Percentiles rank a stretch among this genome's conserved stretches.
Conservation (phyloP, 1,140 invertebrate species). For the Ceratina japonica region DNA sequence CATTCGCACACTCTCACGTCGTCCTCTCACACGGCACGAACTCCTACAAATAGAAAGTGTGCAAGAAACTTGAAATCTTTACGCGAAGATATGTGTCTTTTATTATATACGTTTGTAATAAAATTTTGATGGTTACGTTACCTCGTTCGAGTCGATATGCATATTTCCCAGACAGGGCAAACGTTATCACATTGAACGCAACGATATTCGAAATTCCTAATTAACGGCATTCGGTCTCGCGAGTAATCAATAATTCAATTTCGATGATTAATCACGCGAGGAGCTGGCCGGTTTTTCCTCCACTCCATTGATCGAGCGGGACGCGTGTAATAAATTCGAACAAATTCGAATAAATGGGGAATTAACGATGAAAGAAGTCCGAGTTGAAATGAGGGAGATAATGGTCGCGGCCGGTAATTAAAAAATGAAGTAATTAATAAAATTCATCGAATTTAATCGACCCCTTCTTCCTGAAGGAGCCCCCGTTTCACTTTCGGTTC, state of each 20-base stretch:
- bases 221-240: not conserved
- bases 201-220: conserved; percentile 9
- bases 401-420: not conserved
- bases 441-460: not conserved
- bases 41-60: conserved; percentile 55
- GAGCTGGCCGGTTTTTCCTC: conserved; percentile 6
- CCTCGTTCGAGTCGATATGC: not conserved
- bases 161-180: not conserved
- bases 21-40: not conserved
- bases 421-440: not conserved
- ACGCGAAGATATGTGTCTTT: conserved; percentile 4
- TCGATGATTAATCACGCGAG: conserved; percentile 14
- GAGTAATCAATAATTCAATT: conserved; percentile 18
- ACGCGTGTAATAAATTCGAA: conserved; percentile 14
- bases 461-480: not conserved
- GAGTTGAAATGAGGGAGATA: not conserved
- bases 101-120: not conserved
- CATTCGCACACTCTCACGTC: not conserved
- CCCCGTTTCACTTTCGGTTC: not conserved
- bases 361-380: conserved; percentile 3
- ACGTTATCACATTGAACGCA: not conserved
- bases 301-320: conserved; percentile 2
- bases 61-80: not conserved
- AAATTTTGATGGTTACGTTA: not conserved
- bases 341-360: conserved; percentile 7